A percentile compares a stretch with the other conserved stretches of the same genome.
phyloP scores from a whole-genome alignment of 2,888 invertebrate species.

The Brachypterus glaber region DNA sequence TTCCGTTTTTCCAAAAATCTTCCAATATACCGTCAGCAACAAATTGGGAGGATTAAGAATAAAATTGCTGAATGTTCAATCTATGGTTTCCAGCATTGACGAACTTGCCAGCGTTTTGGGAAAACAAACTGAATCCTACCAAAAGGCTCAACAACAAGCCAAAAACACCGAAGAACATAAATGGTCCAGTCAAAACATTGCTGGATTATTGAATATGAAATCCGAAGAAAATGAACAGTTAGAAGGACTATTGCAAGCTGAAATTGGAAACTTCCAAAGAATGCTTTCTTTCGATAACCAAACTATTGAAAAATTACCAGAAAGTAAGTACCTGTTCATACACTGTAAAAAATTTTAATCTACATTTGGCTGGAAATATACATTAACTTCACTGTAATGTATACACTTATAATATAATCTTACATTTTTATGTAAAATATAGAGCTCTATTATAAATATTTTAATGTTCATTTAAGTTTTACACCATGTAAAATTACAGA shows the following conservation, averaged over 20 bases:
- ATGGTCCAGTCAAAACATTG: conserved; percentile 47
- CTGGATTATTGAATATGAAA: conserved; percentile 47
- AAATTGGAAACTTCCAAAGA: conserved; percentile 40
- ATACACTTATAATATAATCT: too few species aligned
- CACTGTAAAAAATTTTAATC: too few species aligned
- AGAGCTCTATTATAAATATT: too few species aligned
- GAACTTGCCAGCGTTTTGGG: conserved; percentile 30
- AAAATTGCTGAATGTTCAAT: conserved; percentile 24
- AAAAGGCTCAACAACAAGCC: conserved; percentile 20
- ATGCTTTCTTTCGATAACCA: conserved; percentile 46
- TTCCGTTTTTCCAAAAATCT: conserved; percentile 43
- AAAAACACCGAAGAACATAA: conserved; percentile 19
- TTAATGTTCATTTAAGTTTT: conserved; percentile 1
- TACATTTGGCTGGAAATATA: too few species aligned
- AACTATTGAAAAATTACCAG: conserved; percentile 43
- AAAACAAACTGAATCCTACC: conserved; percentile 26
- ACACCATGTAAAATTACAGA: too few species aligned
- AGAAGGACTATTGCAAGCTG: conserved; percentile 45
- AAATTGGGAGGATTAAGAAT: conserved; percentile 34
- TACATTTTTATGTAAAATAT: too few species aligned
- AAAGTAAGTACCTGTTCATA: too few species aligned
- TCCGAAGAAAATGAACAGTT: conserved; percentile 43
- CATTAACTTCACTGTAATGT: too few species aligned
- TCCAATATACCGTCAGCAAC: conserved; percentile 26
- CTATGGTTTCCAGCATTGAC: conserved; percentile 39